A percentile compares a stretch with the other conserved stretches of the same genome.
These are phyloP conservation scores for Trissolcus basalis DNA, from an alignment of 1,140 invertebrate species.

Conservation along the genomic window DNA sequence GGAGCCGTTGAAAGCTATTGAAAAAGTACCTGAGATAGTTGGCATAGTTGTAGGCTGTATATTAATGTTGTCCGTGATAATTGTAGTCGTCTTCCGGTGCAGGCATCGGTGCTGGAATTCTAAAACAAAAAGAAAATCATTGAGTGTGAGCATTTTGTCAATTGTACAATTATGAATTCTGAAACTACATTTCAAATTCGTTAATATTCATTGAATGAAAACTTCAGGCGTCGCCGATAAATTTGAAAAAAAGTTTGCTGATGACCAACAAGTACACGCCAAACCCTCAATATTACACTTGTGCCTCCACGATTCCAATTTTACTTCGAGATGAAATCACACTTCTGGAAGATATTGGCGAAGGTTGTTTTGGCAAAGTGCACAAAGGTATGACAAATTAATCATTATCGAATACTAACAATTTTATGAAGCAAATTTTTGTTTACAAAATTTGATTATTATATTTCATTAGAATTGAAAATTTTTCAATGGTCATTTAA, in stretches of 20 bases:
- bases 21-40: conserved; percentile 69
- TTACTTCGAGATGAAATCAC: conserved; percentile 80
- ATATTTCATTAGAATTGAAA: no score
- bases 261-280: conserved; percentile 84
- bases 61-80: conserved; percentile 61
- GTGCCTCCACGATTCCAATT: conserved; percentile 77
- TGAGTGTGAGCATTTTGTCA: conserved; percentile 56
- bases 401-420: no score
- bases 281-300: conserved; percentile 85
- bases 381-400: conserved; percentile 82
- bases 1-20: conserved; percentile 34
- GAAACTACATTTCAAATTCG: no score
- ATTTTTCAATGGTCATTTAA: no score
- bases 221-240: conserved; percentile 76
- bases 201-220: no score
- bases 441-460: no score
- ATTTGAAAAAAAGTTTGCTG: conserved; percentile 79
- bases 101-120: conserved; percentile 63
- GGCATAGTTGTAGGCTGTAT: conserved; percentile 66
- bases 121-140: conserved; percentile 60
- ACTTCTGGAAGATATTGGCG: conserved; percentile 88
- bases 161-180: no score
- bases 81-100: conserved; percentile 62
- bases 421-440: no score
- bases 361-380: conserved; percentile 95